Evolutionary conservation across 2,888 invertebrate species (phyloP), one percentile per base, ranked within the genome.

Genomic region (Troilus luridus): DNA sequence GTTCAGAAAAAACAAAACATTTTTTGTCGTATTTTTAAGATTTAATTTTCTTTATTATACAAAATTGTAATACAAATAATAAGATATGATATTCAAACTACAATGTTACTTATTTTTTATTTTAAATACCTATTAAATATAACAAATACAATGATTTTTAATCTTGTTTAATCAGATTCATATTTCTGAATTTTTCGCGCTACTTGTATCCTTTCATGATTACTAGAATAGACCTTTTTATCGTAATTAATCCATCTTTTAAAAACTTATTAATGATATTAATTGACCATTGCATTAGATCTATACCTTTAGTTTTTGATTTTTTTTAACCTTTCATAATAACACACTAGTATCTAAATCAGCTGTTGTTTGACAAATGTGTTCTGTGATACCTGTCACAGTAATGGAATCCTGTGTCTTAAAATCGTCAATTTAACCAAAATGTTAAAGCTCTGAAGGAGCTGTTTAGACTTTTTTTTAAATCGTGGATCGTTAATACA

Each of bases 351-450:
- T 41, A 12, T 77, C 72, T 27, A n/a, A 60, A 91, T 91, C 91
- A 91, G 91, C 91, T 91, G 91, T 88, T 85, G 88, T 77, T 91
- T 91, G 91, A 91, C 88, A 91, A 91, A 91, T 91, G 91, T 91
- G 91, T 88, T 91, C 91, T 41, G 27, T 59, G 88, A 64, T 54
- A 91, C 88, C 91, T 91, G 91, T 91, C 91, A 91, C 91, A 88
- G 59, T 72, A 54, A 60, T 60, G 91, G 91, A 91, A 85, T 85
- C 24, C 59, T 85, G 24, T 67, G 90, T 90, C 56, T 85, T n/a
- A 60, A 88, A 67, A 62, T 54, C 77, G 60, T 90, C 88, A 88
- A 91, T 91, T 67, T 88, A 54, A 64, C 60, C 21, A 64, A 89
- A 89, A 64, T 64, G n/a, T 64, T 64, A n/a, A 67, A 64, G 54